Conservation (phyloP, 2,113 vertebrate species). For the Pseudorasbora parva region DNA sequence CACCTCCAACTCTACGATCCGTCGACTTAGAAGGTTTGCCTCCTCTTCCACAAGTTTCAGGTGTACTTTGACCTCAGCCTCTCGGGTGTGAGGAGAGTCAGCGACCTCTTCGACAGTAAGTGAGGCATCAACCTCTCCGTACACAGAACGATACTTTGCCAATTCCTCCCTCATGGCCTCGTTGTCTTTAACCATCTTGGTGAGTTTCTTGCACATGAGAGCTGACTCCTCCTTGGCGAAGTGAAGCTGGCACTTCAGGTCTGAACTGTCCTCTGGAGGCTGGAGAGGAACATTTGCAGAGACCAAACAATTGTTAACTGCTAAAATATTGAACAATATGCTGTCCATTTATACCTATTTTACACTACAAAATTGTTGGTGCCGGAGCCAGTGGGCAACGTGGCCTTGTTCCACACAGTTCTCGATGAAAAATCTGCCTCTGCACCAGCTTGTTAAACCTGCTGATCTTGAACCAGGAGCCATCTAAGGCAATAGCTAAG, state of each 20-base stretch:
- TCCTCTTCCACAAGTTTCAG: slow-evolving; percentile 98
- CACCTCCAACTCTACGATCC: slow-evolving; percentile 97
- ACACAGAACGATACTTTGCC: slow-evolving; percentile 89
- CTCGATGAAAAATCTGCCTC: no score
- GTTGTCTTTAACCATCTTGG: slow-evolving; percentile 93
- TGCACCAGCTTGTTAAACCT: not conserved
- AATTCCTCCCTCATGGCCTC: slow-evolving; percentile 96
- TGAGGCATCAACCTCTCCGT: slow-evolving; percentile 89
- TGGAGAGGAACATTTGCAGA: not conserved
- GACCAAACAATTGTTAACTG: not conserved
- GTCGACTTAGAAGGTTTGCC: slow-evolving; percentile 93
- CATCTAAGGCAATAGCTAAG: not conserved
- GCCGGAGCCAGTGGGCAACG: no score
- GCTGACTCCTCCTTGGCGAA: slow-evolving; percentile 97
- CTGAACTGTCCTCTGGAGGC: slow-evolving; percentile 88
- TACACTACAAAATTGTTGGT: not conserved
- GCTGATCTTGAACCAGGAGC: not conserved
- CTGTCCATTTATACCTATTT: not conserved
- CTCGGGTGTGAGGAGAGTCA: slow-evolving; percentile 90
- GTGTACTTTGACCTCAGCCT: slow-evolving; percentile 92
- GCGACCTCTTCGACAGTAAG: slow-evolving; percentile 91
- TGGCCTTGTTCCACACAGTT: no score
- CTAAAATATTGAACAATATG: not conserved
- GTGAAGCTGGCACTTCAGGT: slow-evolving; percentile 96
- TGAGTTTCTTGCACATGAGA: slow-evolving; percentile 98